phyloP scores from a whole-genome alignment of 1,140 invertebrate genomes.

The Melipona quadrifasciata region DNA sequence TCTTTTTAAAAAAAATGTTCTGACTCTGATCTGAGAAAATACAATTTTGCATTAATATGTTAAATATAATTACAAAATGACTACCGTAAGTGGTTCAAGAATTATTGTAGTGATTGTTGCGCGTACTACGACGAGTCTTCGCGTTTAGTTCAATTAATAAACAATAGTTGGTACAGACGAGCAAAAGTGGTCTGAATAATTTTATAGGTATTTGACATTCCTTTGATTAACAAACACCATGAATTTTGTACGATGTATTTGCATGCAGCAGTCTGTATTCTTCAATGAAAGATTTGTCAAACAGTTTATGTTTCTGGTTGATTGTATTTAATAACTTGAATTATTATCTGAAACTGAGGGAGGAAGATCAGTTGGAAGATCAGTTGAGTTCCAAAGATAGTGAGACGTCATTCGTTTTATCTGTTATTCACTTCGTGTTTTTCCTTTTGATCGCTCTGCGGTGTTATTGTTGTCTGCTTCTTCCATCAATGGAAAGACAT shows the following conservation, averaged over 20 bases:
- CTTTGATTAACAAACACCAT: neutral
- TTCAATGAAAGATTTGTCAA: neutral
- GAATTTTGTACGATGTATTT: neutral
- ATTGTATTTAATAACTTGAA: neutral
- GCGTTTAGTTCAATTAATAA: neutral
- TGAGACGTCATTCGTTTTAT: slow-evolving; percentile 16
- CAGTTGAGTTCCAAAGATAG: too few species aligned
- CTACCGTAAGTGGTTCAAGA: too few species aligned
- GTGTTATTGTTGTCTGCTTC: slow-evolving; percentile 13
- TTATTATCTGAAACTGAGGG: neutral
- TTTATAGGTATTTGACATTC: neutral
- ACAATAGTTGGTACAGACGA: neutral
- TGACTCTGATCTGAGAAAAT: too few species aligned
- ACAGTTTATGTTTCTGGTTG: neutral
- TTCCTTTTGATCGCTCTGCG: neutral
- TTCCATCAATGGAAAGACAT: neutral
- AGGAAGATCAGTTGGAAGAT: neutral
- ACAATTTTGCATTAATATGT: too few species aligned
- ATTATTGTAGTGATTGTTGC: neutral
- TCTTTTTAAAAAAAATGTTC: too few species aligned
- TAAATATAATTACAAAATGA: too few species aligned
- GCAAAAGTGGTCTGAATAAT: neutral
- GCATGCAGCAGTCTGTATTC: neutral
- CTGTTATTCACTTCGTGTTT: slow-evolving; percentile 9
- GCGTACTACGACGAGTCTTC: neutral